These are phyloP conservation scores for Drosophila punjabiensis DNA, from an alignment of 1,140 invertebrate species.

Conservation along the genomic window DNA sequence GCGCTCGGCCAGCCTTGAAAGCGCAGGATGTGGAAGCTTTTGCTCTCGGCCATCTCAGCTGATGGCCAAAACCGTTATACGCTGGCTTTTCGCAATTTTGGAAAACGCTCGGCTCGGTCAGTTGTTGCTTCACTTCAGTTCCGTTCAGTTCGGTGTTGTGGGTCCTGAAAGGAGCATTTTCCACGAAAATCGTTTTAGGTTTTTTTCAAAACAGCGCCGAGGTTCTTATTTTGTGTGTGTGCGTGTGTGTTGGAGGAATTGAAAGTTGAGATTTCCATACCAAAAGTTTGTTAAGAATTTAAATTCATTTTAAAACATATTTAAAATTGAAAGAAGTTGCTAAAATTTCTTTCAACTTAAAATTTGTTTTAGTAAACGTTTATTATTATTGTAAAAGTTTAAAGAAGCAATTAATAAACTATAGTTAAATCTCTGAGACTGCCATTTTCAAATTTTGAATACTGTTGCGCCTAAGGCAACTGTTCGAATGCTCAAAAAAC, in stretches of 20 bases:
- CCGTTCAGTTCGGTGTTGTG: slow-evolving; percentile 51
- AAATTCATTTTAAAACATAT: neutral
- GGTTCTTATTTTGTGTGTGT: neutral
- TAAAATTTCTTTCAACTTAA: too few species aligned
- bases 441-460: neutral
- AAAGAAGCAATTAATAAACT: neutral
- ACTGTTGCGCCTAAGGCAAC: slow-evolving; percentile 9
- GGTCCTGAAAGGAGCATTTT: slow-evolving; percentile 12
- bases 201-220: neutral
- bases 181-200: slow-evolving; percentile 15
- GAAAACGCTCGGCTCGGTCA: slow-evolving; percentile 53
- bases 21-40: slow-evolving; percentile 31
- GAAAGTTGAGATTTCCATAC: neutral
- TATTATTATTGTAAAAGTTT: too few species aligned
- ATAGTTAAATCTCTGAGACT: neutral
- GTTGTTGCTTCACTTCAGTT: slow-evolving; percentile 81
- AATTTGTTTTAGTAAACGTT: neutral
- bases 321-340: neutral
- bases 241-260: slow-evolving; percentile 1
- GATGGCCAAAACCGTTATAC: slow-evolving; percentile 46
- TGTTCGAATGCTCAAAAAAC: slow-evolving; percentile 14
- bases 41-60: slow-evolving; percentile 18
- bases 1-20: slow-evolving; percentile 31
- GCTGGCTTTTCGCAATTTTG: slow-evolving; percentile 50
- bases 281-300: neutral